Percentiles rank a stretch among this genome's conserved stretches.
Conservation (phyloP, 2,797 vertebrate species). For the Danio aesculapii region DNA sequence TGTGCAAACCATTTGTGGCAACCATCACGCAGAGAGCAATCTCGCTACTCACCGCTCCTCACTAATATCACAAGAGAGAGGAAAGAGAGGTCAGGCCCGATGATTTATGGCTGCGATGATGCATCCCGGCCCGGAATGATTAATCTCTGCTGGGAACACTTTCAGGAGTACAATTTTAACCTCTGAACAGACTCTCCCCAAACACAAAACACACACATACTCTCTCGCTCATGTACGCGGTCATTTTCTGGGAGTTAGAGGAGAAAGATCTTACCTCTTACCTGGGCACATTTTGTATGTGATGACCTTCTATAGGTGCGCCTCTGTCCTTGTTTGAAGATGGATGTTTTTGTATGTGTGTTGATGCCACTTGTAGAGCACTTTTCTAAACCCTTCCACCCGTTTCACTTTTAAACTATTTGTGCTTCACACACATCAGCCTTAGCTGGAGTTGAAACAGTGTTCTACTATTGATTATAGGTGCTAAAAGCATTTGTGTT, state of each 20-base stretch:
- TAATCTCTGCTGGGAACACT: conserved; percentile 88
- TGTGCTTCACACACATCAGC: conserved; percentile 21
- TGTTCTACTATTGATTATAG: conserved; percentile 42
- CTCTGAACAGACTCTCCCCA: conserved; percentile 77
- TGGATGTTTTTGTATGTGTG: conserved; percentile 9
- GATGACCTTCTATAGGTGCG: conserved; percentile 36
- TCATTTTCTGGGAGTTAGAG: conserved; percentile 39
- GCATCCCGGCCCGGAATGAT: conserved; percentile 82
- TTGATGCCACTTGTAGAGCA: background rate
- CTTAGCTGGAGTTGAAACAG: conserved; percentile 20
- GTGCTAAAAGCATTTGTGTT: conserved; percentile 53
- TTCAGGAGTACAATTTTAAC: conserved; percentile 84
- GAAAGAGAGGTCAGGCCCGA: conserved; percentile 74
- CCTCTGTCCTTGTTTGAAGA: conserved; percentile 5
- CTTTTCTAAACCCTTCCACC: conserved; percentile 15
- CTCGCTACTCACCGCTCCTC: conserved; percentile 34
- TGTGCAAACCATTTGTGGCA: conserved; percentile 35
- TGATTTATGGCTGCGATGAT: conserved; percentile 84
- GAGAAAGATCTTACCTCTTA: conserved; percentile 48
- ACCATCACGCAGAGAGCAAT: conserved; percentile 44
- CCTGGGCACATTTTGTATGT: conserved; percentile 44
- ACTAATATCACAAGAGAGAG: conserved; percentile 42
- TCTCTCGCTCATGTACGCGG: conserved; percentile 27
- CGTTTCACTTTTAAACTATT: conserved; percentile 14
- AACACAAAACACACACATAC: conserved; percentile 54